Base-by-base conservation (phyloP, 2,113 vertebrate species). In the Choloepus hoffmanni region DNA sequence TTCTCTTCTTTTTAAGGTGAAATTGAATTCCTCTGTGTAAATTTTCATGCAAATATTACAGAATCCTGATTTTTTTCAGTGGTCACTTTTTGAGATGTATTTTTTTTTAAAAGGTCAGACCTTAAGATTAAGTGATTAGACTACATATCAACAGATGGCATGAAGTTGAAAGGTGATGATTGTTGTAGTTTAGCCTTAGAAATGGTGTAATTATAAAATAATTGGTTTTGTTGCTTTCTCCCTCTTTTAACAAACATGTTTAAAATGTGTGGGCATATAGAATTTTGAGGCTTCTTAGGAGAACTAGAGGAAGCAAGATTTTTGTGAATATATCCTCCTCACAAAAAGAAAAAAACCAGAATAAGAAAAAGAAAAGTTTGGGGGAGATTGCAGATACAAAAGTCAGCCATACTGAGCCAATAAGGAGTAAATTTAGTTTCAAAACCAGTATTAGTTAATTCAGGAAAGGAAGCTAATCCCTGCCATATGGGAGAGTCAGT, bases 1-100 rank as follows among this genome's bases (percentile, higher is more conserved):
- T 98, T 30, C 33, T 97, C 40, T 96, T 98, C 96, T 98, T 93
- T 98, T 97, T 94, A 96, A 33, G 63, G 95, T 48, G 90, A 97
- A 95, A 96, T 92, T 98, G 97, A 98, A 97, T 98, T 98, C 5
- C 1, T 81, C 84, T 97, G 85, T 95, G 81, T 92, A 98, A 96
- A 98, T 98, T 97, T 96, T 95, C 81, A 95, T 91, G 84, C 0
- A 21, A 19, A 36, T 95, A 82, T 93, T 94, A 55, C 45, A 94
- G 94, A 95, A 95, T 86, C 6, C 4, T 21, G 7, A 8, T 7
- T 45, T 65, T 72, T 70, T 84, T 24, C 16, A 89, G 28, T 3
- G 63, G 14, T 48, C 43, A 30, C 5, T 85, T 65, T 48, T 19
- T 81, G 18, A 81, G 53, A 84, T 28, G 11, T 45, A 10, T 83